phyloP scores from a whole-genome alignment of 2,797 vertebrate species.

The Eremophila alpestris region DNA sequence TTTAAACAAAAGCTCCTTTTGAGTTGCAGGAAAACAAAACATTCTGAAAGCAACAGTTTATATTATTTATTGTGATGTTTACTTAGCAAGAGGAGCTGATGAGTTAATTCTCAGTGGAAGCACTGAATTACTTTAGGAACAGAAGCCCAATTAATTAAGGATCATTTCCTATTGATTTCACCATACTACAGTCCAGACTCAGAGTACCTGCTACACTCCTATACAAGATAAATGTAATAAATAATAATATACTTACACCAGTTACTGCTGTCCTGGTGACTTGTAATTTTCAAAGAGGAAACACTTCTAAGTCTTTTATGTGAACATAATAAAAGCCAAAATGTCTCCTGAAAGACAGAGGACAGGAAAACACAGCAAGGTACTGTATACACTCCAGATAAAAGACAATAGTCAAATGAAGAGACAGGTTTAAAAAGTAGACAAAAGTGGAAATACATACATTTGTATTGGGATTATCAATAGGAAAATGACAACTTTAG shows the following conservation, averaged over 20 bases:
- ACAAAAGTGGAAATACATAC: not conserved
- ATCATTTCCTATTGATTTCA: slow-evolving; percentile 44
- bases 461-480: not conserved
- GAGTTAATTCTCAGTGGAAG: slow-evolving; percentile 44
- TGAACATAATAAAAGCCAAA: not conserved
- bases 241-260: not conserved
- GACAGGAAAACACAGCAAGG: not conserved
- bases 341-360: not conserved
- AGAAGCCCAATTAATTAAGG: slow-evolving; percentile 48
- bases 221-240: not conserved
- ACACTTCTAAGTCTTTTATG: not conserved
- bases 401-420: not conserved
- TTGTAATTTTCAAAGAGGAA: not conserved
- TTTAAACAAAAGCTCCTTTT: slow-evolving; percentile 51
- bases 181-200: slow-evolving; percentile 1
- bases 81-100: slow-evolving; percentile 12
- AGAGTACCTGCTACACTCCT: not conserved
- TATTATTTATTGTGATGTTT: slow-evolving; percentile 50
- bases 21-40: slow-evolving; percentile 32
- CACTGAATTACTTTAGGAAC: slow-evolving; percentile 36
- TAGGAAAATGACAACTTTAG: not conserved
- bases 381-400: not conserved
- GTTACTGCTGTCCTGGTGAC: not conserved
- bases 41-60: slow-evolving; percentile 29
- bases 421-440: not conserved